These are phyloP conservation scores for Sebastes minor DNA, from an alignment of 2,797 vertebrate species.

Conservation along the genomic window DNA sequence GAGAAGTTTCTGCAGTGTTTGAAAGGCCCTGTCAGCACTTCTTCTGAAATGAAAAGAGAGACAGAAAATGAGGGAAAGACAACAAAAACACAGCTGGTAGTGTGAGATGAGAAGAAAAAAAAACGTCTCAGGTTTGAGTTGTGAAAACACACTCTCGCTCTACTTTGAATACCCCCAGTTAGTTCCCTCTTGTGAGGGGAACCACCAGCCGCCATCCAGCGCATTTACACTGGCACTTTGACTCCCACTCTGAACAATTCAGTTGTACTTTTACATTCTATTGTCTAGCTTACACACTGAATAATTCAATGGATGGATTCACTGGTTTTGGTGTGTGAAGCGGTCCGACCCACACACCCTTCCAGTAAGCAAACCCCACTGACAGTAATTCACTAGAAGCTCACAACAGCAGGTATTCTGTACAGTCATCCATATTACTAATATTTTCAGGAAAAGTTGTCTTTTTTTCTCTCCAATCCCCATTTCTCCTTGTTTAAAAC, in stretches of 20 bases:
- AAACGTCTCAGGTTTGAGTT: constrained; percentile 37
- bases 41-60: constrained; percentile 57
- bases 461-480: background rate
- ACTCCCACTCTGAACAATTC: background rate
- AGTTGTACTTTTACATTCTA: background rate
- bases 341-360: background rate
- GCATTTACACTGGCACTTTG: background rate
- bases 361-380: constrained; percentile 2
- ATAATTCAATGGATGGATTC: background rate
- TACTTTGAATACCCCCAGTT: constrained; percentile 35
- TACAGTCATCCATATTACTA: background rate
- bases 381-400: constrained; percentile 5
- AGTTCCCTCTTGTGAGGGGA: constrained; percentile 20
- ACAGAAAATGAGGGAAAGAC: constrained; percentile 48
- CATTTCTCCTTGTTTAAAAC: background rate
- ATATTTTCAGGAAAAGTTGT: constrained; percentile 2
- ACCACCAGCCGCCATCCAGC: constrained; percentile 26
- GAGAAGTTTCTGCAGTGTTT: constrained; percentile 20
- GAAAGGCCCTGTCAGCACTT: constrained; percentile 62
- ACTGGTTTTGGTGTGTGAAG: background rate
- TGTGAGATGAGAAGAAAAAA: constrained; percentile 55
- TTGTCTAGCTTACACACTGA: background rate
- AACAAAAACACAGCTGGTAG: constrained; percentile 77
- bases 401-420: background rate
- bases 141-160: constrained; percentile 56